phyloP scores from a whole-genome alignment of 2,797 vertebrate genomes.

The Pseudochaenichthys georgianus region DNA sequence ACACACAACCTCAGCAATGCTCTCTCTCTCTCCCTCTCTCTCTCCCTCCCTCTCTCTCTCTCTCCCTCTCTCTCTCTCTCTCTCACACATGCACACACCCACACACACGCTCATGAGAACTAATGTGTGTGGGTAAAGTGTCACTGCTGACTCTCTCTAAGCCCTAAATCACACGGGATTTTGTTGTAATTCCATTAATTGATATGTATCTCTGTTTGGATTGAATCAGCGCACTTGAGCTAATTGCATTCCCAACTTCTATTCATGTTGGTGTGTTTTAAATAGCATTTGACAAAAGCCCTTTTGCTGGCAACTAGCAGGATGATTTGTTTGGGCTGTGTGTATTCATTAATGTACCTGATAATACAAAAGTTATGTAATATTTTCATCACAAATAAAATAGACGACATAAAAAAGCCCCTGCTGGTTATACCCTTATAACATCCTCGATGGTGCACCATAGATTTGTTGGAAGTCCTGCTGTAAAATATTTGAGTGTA shows the following conservation, averaged over 20 bases:
- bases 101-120: slow-evolving; percentile 52
- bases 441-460: neutral
- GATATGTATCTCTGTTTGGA: slow-evolving; percentile 53
- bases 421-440: neutral
- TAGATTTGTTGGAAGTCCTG: neutral
- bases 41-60: slow-evolving; percentile 29
- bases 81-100: slow-evolving; percentile 31
- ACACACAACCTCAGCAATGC: slow-evolving; percentile 72
- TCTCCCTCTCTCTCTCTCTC: slow-evolving; percentile 32
- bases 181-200: slow-evolving; percentile 61
- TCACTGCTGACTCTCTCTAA: slow-evolving; percentile 33
- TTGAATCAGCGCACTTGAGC: slow-evolving; percentile 58
- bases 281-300: slow-evolving; percentile 15
- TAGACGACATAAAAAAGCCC: neutral
- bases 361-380: slow-evolving; percentile 23
- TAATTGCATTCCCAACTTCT: slow-evolving; percentile 39
- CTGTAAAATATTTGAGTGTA: neutral
- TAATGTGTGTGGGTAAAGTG: slow-evolving; percentile 51
- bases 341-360: slow-evolving; percentile 6
- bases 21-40: slow-evolving; percentile 34
- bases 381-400: slow-evolving; percentile 26
- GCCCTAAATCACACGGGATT: slow-evolving; percentile 44
- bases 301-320: neutral
- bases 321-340: neutral
- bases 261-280: slow-evolving; percentile 16